phyloP scores from a whole-genome alignment of 2,797 vertebrate species.

The Mormyrus hasselquistii region DNA sequence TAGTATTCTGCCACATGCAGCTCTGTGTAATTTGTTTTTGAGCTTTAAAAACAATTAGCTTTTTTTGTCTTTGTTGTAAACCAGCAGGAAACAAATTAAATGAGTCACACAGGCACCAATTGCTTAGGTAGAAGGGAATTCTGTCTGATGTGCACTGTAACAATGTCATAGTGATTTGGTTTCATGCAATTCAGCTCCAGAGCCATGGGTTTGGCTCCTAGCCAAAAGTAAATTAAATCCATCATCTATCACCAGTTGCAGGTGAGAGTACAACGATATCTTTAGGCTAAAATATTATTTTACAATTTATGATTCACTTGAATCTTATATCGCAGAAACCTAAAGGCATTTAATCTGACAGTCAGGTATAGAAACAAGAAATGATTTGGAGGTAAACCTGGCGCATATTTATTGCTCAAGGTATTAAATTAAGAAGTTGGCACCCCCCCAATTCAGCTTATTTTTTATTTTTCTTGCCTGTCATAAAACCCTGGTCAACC shows the following conservation, averaged over 20 bases:
- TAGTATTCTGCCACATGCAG: background rate
- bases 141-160: background rate
- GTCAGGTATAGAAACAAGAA: background rate
- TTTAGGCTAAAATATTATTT: conserved; percentile 13
- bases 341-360: background rate
- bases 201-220: background rate
- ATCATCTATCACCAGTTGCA: background rate
- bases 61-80: background rate
- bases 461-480: background rate
- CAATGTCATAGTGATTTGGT: background rate
- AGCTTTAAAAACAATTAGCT: background rate
- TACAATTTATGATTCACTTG: background rate
- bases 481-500: background rate
- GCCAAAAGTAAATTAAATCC: background rate
- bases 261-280: conserved; percentile 4
- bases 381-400: background rate
- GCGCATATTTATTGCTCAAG: background rate
- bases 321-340: background rate
- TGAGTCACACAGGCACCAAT: background rate
- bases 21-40: background rate
- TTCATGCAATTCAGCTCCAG: background rate
- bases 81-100: background rate
- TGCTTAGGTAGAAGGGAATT: background rate
- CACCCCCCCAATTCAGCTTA: background rate
- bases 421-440: background rate